Evolutionary conservation across 2,888 invertebrate genomes (phyloP), one percentile per base, ranked within the genome.

Genomic region (Parnassius smintheus): DNA sequence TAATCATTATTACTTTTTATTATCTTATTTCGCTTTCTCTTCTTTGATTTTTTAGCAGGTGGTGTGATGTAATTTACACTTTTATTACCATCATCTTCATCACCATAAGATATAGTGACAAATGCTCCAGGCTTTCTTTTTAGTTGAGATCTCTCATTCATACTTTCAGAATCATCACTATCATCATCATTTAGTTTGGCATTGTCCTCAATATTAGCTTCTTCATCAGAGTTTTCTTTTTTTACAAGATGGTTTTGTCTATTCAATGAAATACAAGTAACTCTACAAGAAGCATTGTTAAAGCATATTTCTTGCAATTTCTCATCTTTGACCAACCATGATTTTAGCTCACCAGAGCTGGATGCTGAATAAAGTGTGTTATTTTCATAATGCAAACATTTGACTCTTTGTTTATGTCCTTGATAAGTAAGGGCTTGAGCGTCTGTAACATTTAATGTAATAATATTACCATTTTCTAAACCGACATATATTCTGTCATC

Each of bases 261-360:
- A 68, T 94, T 88, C 44, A 96, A 81, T 61, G 93, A 88, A 58
- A 96, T 81, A 76, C 96, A 96, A 13, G 96, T 96, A 12, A 96
- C 94, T 74, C 97, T 92, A 77, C 95, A 95, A 4, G 94, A 94
- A 56, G 94, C 93, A 78, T 93, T 94, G n/a, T 91, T 85, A 62
- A 89, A 91, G 49, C 93, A 92, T 67, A 95, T 80, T 80, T 94
- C 92, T 73, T 83, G 74, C 74, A 94, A 73, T 53, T 77, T 81
- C 4, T 81, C 77, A 64, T 86, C 79, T 45, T 72, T 70, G 22
- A 83, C 75, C 50, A 79, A 89, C 96, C 96, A 97, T 0, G 96
- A 83, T 85, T 96, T 96, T 55, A 97, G 88, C 76, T 95, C 94
- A 0, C 98, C 98, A 65, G 94, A 93, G 85, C 97, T 97, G 8